phyloP scores from a whole-genome alignment of 2,888 invertebrate species.

The Lasioglossum calceatum region DNA sequence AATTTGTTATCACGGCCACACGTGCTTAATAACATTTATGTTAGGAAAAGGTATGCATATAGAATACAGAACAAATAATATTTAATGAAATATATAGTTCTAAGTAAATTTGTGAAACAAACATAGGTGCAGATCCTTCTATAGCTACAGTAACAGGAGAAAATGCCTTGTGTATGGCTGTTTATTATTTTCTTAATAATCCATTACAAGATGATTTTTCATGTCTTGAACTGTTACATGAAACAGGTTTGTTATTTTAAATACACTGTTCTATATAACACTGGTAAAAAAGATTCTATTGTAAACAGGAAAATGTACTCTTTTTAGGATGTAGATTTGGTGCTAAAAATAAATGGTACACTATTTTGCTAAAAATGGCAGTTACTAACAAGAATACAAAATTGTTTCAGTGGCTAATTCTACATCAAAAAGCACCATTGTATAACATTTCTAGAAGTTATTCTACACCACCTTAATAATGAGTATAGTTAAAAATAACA shows the following conservation, averaged over 20 bases:
- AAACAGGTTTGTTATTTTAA: slow-evolving; percentile 41
- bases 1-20: slow-evolving; percentile 52
- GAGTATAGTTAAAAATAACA: background rate
- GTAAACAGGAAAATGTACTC: background rate
- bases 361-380: slow-evolving; percentile 41
- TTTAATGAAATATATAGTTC: background rate
- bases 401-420: slow-evolving; percentile 54
- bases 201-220: slow-evolving; percentile 52
- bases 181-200: slow-evolving; percentile 47
- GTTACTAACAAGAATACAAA: slow-evolving; percentile 40
- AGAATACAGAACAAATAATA: slow-evolving; percentile 2
- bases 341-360: slow-evolving; percentile 33
- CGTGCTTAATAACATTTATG: slow-evolving; percentile 60
- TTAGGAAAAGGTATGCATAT: slow-evolving; percentile 55
- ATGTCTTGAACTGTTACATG: slow-evolving; percentile 41
- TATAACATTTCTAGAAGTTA: slow-evolving; percentile 13
- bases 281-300: background rate
- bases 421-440: slow-evolving; percentile 1
- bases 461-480: slow-evolving; percentile 33
- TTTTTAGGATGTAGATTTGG: slow-evolving; percentile 47
- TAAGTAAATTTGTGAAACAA: slow-evolving; percentile 1
- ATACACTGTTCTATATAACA: background rate
- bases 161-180: slow-evolving; percentile 61
- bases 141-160: slow-evolving; percentile 46
- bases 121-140: slow-evolving; percentile 55